A percentile compares a stretch with the other conserved stretches of the same genome.
phyloP scores from a whole-genome alignment of 2,797 vertebrate genomes.

The Neostethus bicornis region DNA sequence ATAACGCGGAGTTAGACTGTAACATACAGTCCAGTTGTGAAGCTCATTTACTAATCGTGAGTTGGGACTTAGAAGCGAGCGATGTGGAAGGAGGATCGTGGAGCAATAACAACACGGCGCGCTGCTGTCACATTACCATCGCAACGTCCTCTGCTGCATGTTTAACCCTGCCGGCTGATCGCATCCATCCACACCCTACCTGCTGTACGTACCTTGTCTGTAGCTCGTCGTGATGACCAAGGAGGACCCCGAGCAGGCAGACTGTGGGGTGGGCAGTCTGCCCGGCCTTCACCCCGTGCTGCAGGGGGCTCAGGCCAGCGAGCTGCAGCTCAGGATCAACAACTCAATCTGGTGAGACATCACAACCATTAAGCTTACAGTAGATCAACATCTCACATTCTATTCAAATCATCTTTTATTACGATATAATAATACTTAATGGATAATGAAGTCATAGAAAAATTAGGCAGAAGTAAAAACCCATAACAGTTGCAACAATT shows the following conservation, averaged over 20 bases:
- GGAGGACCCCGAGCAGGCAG: slow-evolving; percentile 79
- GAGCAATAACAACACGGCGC: slow-evolving; percentile 63
- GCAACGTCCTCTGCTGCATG: slow-evolving; percentile 53
- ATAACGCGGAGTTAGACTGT: neutral
- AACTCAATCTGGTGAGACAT: slow-evolving; percentile 93
- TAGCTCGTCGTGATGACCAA: slow-evolving; percentile 84
- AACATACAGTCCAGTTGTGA: slow-evolving; percentile 7
- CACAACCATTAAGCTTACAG: too few species aligned
- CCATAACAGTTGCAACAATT: too few species aligned
- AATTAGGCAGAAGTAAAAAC: too few species aligned
- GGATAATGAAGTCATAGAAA: too few species aligned
- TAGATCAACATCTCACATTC: too few species aligned
- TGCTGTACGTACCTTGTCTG: slow-evolving; percentile 43
- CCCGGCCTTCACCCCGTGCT: slow-evolving; percentile 88
- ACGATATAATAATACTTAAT: too few species aligned
- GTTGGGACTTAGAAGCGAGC: slow-evolving; percentile 38
- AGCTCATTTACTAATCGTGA: slow-evolving; percentile 14
- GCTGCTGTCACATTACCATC: slow-evolving; percentile 66
- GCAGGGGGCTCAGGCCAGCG: slow-evolving; percentile 88
- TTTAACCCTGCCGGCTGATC: slow-evolving; percentile 35
- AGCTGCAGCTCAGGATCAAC: slow-evolving; percentile 93
- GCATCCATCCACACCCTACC: slow-evolving; percentile 27
- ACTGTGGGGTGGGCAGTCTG: slow-evolving; percentile 76
- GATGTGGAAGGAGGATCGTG: slow-evolving; percentile 59
- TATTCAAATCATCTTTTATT: too few species aligned